These are phyloP conservation scores for Alexandromys fortis DNA, from an alignment of 2,113 vertebrate genomes.

Conservation along the genomic window DNA sequence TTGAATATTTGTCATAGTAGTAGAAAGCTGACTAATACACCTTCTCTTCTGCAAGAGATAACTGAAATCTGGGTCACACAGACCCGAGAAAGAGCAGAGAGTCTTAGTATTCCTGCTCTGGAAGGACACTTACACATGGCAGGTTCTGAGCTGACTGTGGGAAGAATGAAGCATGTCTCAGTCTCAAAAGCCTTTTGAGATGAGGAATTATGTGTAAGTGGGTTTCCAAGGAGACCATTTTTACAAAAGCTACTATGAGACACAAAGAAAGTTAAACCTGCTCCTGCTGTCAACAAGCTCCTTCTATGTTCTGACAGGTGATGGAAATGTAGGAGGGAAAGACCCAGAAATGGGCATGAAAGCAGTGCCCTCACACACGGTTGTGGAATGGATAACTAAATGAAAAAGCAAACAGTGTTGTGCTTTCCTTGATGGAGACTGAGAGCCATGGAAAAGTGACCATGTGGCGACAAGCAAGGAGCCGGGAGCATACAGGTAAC, in stretches of 20 bases:
- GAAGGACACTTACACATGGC: neutral
- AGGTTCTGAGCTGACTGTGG: neutral
- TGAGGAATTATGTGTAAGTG: neutral
- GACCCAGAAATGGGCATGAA: neutral
- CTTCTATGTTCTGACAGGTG: constrained; percentile 37
- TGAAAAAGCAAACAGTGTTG: neutral
- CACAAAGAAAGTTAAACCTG: neutral
- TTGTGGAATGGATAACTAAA: constrained; percentile 18
- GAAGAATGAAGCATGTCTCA: neutral
- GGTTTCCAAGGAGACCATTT: constrained; percentile 73
- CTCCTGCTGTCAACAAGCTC: neutral
- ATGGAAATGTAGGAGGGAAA: constrained; percentile 38
- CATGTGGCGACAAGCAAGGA: neutral
- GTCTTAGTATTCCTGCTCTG: neutral
- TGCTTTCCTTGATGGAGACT: neutral
- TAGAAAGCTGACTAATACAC: neutral
- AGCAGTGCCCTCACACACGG: neutral
- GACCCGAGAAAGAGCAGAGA: neutral
- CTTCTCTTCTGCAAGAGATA: neutral
- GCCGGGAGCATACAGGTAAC: neutral
- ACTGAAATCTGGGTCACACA: neutral
- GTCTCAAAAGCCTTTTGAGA: constrained; percentile 14
- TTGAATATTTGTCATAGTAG: neutral
- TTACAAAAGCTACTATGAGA: constrained; percentile 71
- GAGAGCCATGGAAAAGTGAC: neutral